These are phyloP conservation scores for Pogonocichla stellata DNA, from an alignment of 2,113 vertebrate species.

Conservation along the genomic window DNA sequence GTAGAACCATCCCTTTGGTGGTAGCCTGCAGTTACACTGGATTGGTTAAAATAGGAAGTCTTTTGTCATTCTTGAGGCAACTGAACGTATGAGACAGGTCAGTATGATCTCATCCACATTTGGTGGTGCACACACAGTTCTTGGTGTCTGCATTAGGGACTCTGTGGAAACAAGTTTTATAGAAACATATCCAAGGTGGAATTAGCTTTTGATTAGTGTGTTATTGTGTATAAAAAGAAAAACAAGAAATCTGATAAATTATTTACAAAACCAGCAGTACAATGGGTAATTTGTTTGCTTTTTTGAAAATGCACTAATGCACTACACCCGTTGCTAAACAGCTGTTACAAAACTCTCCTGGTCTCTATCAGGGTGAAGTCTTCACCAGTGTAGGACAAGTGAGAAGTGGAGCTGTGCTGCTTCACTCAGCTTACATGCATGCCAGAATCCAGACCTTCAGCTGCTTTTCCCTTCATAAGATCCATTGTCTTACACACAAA, in stretches of 20 bases:
- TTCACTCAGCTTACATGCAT: background rate
- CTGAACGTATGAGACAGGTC: background rate
- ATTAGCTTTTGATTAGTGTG: background rate
- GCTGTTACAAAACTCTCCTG: background rate
- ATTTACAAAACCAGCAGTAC: background rate
- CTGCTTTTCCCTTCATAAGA: background rate
- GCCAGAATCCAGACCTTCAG: background rate
- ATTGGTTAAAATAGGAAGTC: background rate
- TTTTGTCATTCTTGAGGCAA: background rate
- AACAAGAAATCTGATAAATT: background rate
- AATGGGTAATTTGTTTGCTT: background rate
- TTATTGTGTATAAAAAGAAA: background rate
- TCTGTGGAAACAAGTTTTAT: background rate
- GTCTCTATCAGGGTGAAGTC: background rate
- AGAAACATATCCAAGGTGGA: background rate
- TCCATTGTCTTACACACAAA: background rate
- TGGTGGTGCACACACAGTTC: background rate
- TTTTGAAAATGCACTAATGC: background rate
- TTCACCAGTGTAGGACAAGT: background rate
- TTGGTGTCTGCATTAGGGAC: background rate
- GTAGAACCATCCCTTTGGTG: background rate
- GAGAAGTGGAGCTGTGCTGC: background rate
- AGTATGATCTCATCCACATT: background rate
- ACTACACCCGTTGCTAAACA: background rate
- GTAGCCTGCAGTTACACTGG: background rate